A percentile compares a stretch with the other conserved stretches of the same genome.
Evolutionary conservation across 92 coral and sea anemone species (phyloP).

Genomic region (Actinernus sp.): DNA sequence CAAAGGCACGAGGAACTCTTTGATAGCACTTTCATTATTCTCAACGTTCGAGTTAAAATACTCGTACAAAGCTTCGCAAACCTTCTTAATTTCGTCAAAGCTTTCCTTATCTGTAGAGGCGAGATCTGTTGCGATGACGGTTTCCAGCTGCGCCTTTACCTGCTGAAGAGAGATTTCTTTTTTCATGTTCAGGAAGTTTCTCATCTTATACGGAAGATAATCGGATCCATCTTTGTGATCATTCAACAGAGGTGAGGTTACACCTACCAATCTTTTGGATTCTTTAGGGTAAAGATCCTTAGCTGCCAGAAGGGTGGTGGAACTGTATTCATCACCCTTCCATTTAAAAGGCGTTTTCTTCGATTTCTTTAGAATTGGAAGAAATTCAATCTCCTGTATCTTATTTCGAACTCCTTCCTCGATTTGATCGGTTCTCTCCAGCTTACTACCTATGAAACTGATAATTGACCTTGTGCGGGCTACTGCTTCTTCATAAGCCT

Average conservation of each 20-base stretch:
- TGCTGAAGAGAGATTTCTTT: conserved; percentile 16
- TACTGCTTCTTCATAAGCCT: conserved; percentile 14
- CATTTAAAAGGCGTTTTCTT: conserved; percentile 56
- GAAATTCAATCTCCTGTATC: too few species aligned
- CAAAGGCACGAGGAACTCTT: not conserved
- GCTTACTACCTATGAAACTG: conserved; percentile 32
- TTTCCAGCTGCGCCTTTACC: conserved; percentile 35
- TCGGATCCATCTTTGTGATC: conserved; percentile 41
- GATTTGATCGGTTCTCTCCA: too few species aligned
- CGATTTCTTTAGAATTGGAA: conserved; percentile 60
- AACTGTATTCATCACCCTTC: conserved; percentile 49
- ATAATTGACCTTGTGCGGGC: conserved; percentile 27
- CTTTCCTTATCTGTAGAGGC: too few species aligned
- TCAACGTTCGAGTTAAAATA: conserved; percentile 19
- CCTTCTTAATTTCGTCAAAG: conserved; percentile 26
- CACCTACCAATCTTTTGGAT: conserved; percentile 49
- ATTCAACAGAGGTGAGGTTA: conserved; percentile 40
- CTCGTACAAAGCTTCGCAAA: conserved; percentile 42
- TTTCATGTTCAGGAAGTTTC: conserved; percentile 24
- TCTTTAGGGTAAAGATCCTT: conserved; percentile 29
- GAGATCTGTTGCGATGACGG: conserved; percentile 15
- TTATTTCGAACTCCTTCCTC: too few species aligned
- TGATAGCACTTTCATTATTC: not conserved
- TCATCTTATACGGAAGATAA: conserved; percentile 2
- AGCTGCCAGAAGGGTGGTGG: conserved; percentile 37